phyloP scores from a whole-genome alignment of 2,797 vertebrate genomes.

The Thamnophis elegans region DNA sequence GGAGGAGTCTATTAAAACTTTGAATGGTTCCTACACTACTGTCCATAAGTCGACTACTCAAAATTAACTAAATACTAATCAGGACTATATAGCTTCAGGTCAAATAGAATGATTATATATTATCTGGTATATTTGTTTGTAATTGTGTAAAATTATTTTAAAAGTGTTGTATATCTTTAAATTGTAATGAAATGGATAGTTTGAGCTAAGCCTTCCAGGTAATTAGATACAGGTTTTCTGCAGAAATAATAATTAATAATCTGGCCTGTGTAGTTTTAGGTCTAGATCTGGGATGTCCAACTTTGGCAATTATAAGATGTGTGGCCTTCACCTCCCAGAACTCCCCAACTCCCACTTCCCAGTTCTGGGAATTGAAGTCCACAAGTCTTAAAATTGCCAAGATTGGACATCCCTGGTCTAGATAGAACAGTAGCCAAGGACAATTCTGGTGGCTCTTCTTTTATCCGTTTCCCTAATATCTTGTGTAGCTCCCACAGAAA shows the following conservation, averaged over 20 bases:
- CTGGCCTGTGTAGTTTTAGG: not conserved
- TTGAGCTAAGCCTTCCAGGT: not conserved
- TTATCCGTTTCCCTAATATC: not conserved
- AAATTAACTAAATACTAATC: not conserved
- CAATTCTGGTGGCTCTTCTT: not conserved
- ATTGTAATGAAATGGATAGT: not conserved
- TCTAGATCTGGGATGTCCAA: not conserved
- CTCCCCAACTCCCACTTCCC: not conserved
- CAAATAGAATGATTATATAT: not conserved
- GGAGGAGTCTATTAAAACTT: not conserved
- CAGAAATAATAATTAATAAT: not conserved
- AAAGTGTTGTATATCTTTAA: not conserved
- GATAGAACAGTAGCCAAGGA: not conserved
- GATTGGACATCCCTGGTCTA: not conserved
- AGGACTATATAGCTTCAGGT: not conserved
- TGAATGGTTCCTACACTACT: not conserved
- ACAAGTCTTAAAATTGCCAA: not conserved
- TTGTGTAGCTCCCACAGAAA: not conserved
- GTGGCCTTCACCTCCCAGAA: not conserved
- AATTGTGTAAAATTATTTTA: not conserved
- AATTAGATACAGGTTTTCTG: not conserved
- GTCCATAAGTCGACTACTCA: not conserved
- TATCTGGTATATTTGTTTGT: not conserved
- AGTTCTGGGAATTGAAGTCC: not conserved
- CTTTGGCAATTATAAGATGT: not conserved